phyloP scores from a whole-genome alignment of 2,113 vertebrate genomes.

The Aphyosemion australe region DNA sequence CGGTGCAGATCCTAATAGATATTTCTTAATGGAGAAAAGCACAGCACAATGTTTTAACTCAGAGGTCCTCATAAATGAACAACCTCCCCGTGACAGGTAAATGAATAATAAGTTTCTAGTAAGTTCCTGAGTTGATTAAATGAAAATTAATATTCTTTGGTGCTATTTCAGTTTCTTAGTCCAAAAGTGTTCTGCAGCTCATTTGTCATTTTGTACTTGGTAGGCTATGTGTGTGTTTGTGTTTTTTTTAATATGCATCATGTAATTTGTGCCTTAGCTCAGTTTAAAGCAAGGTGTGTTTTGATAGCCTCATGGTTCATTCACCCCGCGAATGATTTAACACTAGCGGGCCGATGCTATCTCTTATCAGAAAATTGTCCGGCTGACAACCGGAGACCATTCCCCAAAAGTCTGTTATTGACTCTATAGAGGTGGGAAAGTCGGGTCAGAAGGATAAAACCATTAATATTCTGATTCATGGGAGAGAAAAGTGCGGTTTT shows the following conservation, averaged over 20 bases:
- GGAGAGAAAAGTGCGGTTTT: constrained; percentile 19
- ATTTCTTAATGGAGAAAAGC: constrained; percentile 10
- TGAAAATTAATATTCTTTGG: constrained; percentile 50
- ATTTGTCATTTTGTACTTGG: constrained; percentile 34
- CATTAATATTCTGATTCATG: constrained; percentile 38
- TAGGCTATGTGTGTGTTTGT: background rate
- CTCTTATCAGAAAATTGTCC: background rate
- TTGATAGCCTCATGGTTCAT: constrained; percentile 5
- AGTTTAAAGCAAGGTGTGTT: constrained; percentile 2
- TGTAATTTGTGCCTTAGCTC: constrained; percentile 2
- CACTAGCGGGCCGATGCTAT: background rate
- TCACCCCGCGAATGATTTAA: background rate
- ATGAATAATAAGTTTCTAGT: constrained; percentile 31
- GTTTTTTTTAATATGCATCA: background rate
- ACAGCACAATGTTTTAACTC: constrained; percentile 5
- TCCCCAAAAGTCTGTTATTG: background rate
- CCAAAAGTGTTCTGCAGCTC: constrained; percentile 13
- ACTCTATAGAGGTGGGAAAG: constrained; percentile 12
- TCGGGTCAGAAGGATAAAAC: constrained; percentile 28
- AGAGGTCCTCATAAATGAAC: constrained; percentile 11
- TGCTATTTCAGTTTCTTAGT: constrained; percentile 22
- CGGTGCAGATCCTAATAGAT: background rate
- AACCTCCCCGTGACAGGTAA: constrained; percentile 24
- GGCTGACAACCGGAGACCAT: background rate
- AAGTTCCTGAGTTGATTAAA: constrained; percentile 32